These are phyloP conservation scores for Melitaea athalia DNA, from an alignment of 2,888 invertebrate species.

Conservation along the genomic window DNA sequence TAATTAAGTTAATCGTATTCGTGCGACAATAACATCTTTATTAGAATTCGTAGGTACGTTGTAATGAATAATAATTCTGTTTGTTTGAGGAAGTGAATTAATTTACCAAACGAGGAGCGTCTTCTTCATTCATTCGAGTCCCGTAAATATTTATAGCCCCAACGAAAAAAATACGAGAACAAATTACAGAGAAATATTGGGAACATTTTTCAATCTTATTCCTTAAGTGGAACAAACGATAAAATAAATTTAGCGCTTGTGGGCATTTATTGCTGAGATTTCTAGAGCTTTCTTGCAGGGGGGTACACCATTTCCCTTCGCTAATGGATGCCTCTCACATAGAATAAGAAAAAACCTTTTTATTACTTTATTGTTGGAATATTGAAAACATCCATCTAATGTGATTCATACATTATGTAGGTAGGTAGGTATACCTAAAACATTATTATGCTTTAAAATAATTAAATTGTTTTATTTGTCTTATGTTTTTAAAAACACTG, in stretches of 20 bases:
- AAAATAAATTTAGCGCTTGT: constrained; percentile 78
- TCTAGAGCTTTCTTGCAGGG: constrained; percentile 60
- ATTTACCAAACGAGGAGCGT: constrained; percentile 66
- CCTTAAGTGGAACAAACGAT: constrained; percentile 79
- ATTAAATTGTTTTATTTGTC: background rate
- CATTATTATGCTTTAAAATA: too few species aligned
- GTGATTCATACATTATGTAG: too few species aligned
- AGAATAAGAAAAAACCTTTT: constrained; percentile 22
- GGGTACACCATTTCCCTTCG: constrained; percentile 37
- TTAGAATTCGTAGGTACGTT: constrained; percentile 6
- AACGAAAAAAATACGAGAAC: constrained; percentile 67
- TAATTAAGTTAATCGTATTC: background rate
- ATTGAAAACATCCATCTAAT: constrained; percentile 8
- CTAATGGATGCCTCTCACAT: constrained; percentile 35
- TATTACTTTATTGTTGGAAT: constrained; percentile 22
- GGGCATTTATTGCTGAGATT: constrained; percentile 79
- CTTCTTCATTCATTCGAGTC: constrained; percentile 70
- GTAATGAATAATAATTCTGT: constrained; percentile 55
- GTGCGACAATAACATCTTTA: constrained; percentile 9
- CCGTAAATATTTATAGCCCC: constrained; percentile 78
- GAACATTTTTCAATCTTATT: constrained; percentile 79
- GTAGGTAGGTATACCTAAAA: too few species aligned
- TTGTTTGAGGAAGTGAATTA: constrained; percentile 74
- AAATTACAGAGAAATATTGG: constrained; percentile 75
- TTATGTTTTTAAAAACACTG: too few species aligned